Conservation (phyloP, 2,113 vertebrate genomes). For the Zonotrichia leucophrys region DNA sequence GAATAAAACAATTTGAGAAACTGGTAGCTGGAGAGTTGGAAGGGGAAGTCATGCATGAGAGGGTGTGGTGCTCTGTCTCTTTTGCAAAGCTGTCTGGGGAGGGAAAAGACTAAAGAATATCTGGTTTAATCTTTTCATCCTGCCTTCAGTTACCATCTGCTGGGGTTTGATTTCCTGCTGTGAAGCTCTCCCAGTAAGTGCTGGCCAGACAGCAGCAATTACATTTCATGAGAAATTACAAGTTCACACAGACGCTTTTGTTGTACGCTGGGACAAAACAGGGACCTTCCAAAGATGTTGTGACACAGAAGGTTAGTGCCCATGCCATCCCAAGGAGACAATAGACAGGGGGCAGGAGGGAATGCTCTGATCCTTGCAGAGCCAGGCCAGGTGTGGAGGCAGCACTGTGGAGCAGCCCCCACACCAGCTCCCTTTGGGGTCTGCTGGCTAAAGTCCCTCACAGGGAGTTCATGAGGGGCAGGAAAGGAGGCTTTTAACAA, state of each 20-base stretch:
- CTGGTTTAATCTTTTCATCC: slow-evolving; percentile 58
- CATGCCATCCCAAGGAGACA: not conserved
- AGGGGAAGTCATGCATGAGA: slow-evolving; percentile 49
- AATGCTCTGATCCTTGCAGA: not conserved
- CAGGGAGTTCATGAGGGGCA: not conserved
- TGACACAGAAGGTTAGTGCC: slow-evolving; percentile 3
- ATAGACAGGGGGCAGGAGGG: not conserved
- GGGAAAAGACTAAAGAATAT: slow-evolving; percentile 39
- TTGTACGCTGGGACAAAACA: slow-evolving; percentile 25
- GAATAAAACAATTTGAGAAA: slow-evolving; percentile 37
- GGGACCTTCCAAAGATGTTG: slow-evolving; percentile 29
- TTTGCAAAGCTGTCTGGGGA: slow-evolving; percentile 45
- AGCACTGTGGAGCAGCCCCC: not conserved
- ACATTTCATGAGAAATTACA: slow-evolving; percentile 46
- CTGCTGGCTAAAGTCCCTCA: not conserved
- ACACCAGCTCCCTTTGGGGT: not conserved
- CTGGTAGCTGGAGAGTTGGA: slow-evolving; percentile 12
- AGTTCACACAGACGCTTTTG: slow-evolving; percentile 3
- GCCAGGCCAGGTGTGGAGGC: not conserved
- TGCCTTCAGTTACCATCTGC: slow-evolving; percentile 47
- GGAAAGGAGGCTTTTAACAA: not conserved
- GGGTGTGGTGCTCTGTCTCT: slow-evolving; percentile 20
- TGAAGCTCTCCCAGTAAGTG: slow-evolving; percentile 51
- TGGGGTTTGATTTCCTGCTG: slow-evolving; percentile 43
- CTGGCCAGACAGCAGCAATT: slow-evolving; percentile 59